Evolutionary conservation across 2,888 invertebrate genomes (phyloP), one percentile per base, ranked within the genome.

Genomic region (Calameuta idolon): DNA sequence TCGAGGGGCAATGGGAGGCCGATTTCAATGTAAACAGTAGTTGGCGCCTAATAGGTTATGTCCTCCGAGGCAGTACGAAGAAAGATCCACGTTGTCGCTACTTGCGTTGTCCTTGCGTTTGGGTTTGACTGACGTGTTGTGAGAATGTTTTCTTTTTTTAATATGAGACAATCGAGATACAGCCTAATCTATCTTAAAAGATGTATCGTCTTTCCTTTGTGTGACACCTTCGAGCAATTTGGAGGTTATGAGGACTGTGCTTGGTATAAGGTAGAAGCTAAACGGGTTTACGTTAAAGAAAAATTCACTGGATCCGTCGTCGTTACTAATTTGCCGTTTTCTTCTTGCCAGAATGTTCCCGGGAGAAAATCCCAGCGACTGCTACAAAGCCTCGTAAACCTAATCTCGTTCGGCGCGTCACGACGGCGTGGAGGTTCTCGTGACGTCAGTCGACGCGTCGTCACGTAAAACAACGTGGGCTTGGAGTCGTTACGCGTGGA

Each of bases 391-490:
- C 71, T 31, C 71, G 78, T 77, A 74, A 83, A 81, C 81, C 85
- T 85, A 84, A 85, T 85, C 83, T 84, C 79, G 82, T 85, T 83
- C 77, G 77, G 79, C 83, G 81, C 81, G 79, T 81, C 76, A 79
- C 82, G 84, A 86, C 87, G 86, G 85, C 86, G 87, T 80, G 40
- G 79, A 84, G 77, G 79, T 81, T 80, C 80, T 77, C 81, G 84
- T 85, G 85, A 85, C 86, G 84, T 84, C 79, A 76, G 73, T 37
- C 34, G n/a, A 78, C 80, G 74, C 79, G 34, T 68, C 68, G 77
- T 79, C 77, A 75, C 79, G 79, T 77, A 79, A 77, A 12, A 68
- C 81, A 85, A 81, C 78, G 33, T 82, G 84, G 85, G 55, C 83
- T 55, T 12, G 78, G 40, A 81, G 82, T 85, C 83, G 85, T 85